Percentiles rank a stretch among this genome's conserved stretches.
phyloP scores from a whole-genome alignment of 2,113 vertebrate genomes.

The Meles meles region DNA sequence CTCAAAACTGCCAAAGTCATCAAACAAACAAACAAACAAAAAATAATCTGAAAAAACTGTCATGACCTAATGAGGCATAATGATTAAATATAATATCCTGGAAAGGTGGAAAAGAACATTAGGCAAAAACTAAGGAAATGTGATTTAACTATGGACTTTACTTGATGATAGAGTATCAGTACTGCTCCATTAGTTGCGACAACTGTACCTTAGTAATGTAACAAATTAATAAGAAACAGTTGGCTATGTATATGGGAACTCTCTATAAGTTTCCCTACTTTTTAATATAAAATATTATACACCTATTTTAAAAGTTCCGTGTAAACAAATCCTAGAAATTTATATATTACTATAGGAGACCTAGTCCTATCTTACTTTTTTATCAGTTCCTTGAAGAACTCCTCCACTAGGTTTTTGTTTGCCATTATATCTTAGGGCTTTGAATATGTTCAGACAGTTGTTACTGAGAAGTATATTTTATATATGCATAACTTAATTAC shows the following conservation, averaged over 20 bases:
- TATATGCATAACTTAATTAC: background rate
- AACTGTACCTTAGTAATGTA: background rate
- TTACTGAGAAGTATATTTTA: background rate
- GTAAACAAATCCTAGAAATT: background rate
- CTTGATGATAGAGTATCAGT: background rate
- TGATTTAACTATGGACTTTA: background rate
- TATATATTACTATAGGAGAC: background rate
- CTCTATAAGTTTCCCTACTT: background rate
- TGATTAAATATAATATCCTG: background rate
- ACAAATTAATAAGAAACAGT: background rate
- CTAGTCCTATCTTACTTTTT: background rate
- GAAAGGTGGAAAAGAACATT: background rate
- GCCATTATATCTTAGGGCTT: background rate
- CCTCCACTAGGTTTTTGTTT: background rate
- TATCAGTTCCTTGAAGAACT: background rate
- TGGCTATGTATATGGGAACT: background rate
- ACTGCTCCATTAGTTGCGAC: background rate
- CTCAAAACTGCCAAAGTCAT: background rate
- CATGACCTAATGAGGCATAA: background rate
- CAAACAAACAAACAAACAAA: background rate
- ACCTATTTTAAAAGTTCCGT: background rate
- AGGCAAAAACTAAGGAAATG: background rate
- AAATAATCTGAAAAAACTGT: background rate
- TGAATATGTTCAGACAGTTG: background rate
- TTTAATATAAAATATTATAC: background rate